Conservation (phyloP, 2,113 vertebrate genomes). For the Cairina moschata region DNA sequence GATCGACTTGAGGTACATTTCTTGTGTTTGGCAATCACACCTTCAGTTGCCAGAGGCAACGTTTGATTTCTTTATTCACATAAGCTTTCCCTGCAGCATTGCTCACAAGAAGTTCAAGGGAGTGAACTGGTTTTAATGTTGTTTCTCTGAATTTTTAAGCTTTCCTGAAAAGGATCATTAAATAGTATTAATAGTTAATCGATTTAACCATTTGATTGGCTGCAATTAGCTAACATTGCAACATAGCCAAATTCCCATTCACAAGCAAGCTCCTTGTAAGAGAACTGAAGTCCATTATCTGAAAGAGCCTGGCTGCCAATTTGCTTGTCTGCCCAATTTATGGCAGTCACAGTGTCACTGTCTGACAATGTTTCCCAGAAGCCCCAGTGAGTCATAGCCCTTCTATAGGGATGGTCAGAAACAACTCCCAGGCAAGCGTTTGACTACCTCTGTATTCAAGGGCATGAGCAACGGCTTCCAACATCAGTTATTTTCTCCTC, state of each 20-base stretch:
- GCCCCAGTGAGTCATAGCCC: background rate
- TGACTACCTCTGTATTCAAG: fast-evolving
- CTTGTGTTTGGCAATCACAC: background rate
- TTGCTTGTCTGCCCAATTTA: fast-evolving
- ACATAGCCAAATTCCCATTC: background rate
- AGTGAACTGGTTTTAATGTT: background rate
- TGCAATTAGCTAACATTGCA: background rate
- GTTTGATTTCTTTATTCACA: background rate
- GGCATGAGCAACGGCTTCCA: fast-evolving
- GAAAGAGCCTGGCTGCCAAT: background rate
- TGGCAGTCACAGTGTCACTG: background rate
- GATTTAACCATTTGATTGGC: background rate
- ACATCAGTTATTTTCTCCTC: background rate
- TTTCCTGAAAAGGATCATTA: background rate
- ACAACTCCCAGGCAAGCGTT: fast-evolving
- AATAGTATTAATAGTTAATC: background rate
- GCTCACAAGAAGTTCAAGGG: background rate
- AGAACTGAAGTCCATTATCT: background rate
- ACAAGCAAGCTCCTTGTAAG: background rate
- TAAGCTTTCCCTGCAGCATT: background rate
- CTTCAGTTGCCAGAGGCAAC: background rate
- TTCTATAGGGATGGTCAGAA: fast-evolving
- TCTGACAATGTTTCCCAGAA: conserved; percentile 6
- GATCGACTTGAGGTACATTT: background rate
- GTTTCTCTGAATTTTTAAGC: background rate